These are phyloP conservation scores for Pimephales promelas DNA, from an alignment of 2,113 vertebrate species.

Conservation along the genomic window DNA sequence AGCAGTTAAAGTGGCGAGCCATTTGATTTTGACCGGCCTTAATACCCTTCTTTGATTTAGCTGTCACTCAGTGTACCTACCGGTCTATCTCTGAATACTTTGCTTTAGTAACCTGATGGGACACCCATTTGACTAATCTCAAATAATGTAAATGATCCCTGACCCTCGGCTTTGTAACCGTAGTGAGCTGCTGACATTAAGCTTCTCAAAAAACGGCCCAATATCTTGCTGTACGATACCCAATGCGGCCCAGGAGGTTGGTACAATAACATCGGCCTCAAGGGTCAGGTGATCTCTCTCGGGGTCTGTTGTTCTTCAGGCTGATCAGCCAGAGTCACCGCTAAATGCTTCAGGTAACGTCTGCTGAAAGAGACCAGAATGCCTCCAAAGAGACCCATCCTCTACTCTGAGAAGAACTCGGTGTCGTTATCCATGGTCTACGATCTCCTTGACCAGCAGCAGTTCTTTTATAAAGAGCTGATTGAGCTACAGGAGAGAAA, in stretches of 20 bases:
- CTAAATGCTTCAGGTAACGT: not conserved
- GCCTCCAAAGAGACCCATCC: conserved; percentile 63
- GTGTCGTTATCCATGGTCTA: conserved; percentile 66
- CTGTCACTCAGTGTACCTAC: conserved; percentile 1
- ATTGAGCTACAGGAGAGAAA: conserved; percentile 74
- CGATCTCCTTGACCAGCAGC: conserved; percentile 74
- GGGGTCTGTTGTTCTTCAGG: not conserved
- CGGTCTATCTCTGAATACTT: not conserved
- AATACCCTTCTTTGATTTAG: conserved; percentile 13
- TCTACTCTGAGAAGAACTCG: conserved; percentile 66
- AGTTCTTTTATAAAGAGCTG: conserved; percentile 70
- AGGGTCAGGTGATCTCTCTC: conserved; percentile 20
- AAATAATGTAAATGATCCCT: conserved; percentile 36
- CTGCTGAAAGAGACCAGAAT: conserved; percentile 49
- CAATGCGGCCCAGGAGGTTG: conserved; percentile 36
- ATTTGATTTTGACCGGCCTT: not conserved
- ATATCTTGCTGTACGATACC: conserved; percentile 17
- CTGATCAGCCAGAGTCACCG: not conserved
- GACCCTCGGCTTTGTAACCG: conserved; percentile 43
- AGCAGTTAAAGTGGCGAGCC: conserved; percentile 12
- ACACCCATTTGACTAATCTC: not conserved
- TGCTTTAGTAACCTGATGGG: conserved; percentile 9
- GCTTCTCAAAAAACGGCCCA: conserved; percentile 29
- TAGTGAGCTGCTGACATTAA: conserved; percentile 42
- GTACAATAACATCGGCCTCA: conserved; percentile 20